Evolutionary conservation across 2,888 invertebrate species (phyloP), one percentile per base, ranked within the genome.

Genomic region (Parnassius glacialis): DNA sequence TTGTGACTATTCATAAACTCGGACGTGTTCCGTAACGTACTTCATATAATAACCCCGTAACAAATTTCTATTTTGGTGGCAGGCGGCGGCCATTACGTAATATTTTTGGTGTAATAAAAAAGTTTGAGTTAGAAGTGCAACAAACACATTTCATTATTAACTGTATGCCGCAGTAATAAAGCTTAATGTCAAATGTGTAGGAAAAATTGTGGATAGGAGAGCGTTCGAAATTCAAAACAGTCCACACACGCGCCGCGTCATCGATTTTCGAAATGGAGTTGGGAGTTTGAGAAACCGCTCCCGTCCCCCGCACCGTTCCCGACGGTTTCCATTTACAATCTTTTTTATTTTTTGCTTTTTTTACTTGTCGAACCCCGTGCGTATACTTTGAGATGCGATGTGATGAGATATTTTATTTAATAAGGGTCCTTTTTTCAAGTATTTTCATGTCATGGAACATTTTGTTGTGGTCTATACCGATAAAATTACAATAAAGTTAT

Each of bases 201-300:
- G 11, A 53, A 20, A 50, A 55, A 51, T 54, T 60, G 50, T 50
- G 51, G 54, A 55, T 55, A 55, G 55, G 13, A 50, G n/a, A 10
- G 34, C 10, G 61, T 57, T 64, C 43, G 52, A 57, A 64, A 64
- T 64, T 56, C 84, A 84, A 84, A 84, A 85, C 80, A 72, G 75
- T 78, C 68, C 83, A 84, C 84, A 85, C 84, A 84, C 84, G 81
- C 83, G 84, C 80, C 78, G 74, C 69, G 76, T 80, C 82, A 87
- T 87, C 85, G 86, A 87, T 87, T 87, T 87, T 87, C 78, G 84
- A 87, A 83, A 83, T 73, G 76, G 72, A 74, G 74, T 65, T 68
- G 71, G 71, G 76, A 75, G 73, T 79, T 79, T 69, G 74, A 72
- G 73, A 73, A 73, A 71, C 70, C 64, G 47, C 62, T 53, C 66